Evolutionary conservation across 2,113 vertebrate genomes (phyloP).

Genomic region (Mus pahari): DNA sequence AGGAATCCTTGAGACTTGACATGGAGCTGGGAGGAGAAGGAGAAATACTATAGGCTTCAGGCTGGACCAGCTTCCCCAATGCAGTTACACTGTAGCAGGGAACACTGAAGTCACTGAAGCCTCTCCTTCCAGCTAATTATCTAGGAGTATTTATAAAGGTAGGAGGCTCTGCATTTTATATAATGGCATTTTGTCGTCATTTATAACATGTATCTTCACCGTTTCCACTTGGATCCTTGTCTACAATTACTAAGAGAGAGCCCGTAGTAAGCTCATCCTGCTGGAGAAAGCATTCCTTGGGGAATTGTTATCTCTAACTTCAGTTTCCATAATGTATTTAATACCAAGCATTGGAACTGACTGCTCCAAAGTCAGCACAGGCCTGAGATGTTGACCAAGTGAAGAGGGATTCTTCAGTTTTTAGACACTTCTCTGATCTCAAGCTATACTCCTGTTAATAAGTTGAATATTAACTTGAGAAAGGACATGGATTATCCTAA

Average conservation of each 20-base stretch:
- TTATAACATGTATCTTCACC: not conserved
- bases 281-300: not conserved
- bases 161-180: not conserved
- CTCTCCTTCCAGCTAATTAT: not conserved
- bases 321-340: not conserved
- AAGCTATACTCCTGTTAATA: fast-evolving
- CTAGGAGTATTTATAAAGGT: not conserved
- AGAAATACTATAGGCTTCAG: not conserved
- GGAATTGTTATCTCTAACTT: not conserved
- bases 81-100: not conserved
- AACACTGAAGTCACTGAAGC: not conserved
- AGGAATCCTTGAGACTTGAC: not conserved
- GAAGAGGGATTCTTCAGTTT: not conserved
- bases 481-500: not conserved
- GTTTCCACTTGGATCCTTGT: not conserved
- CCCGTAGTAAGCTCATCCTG: not conserved
- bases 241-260: not conserved
- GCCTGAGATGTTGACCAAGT: not conserved
- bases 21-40: not conserved
- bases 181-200: not conserved
- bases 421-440: not conserved
- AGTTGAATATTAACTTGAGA: not conserved
- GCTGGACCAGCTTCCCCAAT: not conserved
- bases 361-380: not conserved
- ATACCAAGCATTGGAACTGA: not conserved